phyloP scores from a whole-genome alignment of 2,797 vertebrate species.

The Kryptolebias ocellatus region DNA sequence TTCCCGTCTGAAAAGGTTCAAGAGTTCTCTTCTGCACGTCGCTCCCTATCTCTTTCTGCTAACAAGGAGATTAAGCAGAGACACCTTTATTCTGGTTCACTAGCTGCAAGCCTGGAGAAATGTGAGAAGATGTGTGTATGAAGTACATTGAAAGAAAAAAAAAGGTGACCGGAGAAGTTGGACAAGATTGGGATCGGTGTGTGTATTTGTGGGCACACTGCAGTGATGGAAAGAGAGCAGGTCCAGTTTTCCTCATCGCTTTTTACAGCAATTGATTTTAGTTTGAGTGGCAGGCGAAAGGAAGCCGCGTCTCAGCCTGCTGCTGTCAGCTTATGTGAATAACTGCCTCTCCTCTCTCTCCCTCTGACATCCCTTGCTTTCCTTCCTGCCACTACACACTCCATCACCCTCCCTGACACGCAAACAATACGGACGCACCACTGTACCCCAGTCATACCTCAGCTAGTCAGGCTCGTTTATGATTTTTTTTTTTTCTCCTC shows the following conservation, averaged over 20 bases:
- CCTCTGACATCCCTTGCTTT: slow-evolving; percentile 40
- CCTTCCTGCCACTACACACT: slow-evolving; percentile 19
- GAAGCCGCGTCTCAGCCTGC: slow-evolving; percentile 74
- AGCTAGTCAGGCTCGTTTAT: slow-evolving; percentile 10
- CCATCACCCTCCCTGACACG: slow-evolving; percentile 17
- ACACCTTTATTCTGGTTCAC: slow-evolving; percentile 53
- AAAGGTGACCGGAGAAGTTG: not conserved
- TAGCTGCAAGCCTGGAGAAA: slow-evolving; percentile 46
- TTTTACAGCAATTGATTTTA: slow-evolving; percentile 79
- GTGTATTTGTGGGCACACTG: slow-evolving; percentile 17
- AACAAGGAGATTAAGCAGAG: slow-evolving; percentile 46
- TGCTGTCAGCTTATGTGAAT: slow-evolving; percentile 79
- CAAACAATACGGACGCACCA: slow-evolving; percentile 29
- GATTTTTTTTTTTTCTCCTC: slow-evolving; percentile 10
- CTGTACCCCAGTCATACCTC: slow-evolving; percentile 3
- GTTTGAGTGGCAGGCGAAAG: slow-evolving; percentile 75
- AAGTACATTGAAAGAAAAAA: slow-evolving; percentile 27
- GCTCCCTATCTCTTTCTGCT: slow-evolving; percentile 30
- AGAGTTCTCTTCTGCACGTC: not conserved
- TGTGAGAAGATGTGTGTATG: slow-evolving; percentile 48
- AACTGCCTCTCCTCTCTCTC: slow-evolving; percentile 58
- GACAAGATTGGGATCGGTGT: slow-evolving; percentile 16
- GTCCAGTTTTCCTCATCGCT: slow-evolving; percentile 65
- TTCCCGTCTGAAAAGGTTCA: slow-evolving; percentile 9
- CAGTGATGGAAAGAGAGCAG: slow-evolving; percentile 13